phyloP scores from a whole-genome alignment of 2,797 vertebrate genomes.

The Triplophysa bombifrons region DNA sequence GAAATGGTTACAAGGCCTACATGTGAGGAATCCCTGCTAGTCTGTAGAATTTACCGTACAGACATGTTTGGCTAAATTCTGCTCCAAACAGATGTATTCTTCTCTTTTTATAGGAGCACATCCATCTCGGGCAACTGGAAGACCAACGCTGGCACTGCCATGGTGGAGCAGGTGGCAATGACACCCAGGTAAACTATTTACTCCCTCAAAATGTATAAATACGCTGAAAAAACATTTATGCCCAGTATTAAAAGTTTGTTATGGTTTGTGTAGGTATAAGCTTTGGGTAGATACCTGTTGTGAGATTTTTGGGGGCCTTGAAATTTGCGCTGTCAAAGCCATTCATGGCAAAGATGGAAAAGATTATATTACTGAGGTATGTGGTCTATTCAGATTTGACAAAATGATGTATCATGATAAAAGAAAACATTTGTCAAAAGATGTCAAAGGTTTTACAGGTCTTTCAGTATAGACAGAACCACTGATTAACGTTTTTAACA shows the following conservation, averaged over 20 bases:
- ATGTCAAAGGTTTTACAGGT: background rate
- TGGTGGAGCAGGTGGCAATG: slow-evolving; percentile 98
- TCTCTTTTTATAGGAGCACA: slow-evolving; percentile 83
- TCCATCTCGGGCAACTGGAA: slow-evolving; percentile 99
- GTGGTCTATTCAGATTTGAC: slow-evolving; percentile 12
- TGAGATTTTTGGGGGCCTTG: slow-evolving; percentile 93
- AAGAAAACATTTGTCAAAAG: too few relatives aligned
- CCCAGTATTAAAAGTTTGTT: background rate
- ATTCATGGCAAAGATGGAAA: slow-evolving; percentile 96
- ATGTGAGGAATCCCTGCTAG: slow-evolving; percentile 79
- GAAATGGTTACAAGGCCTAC: slow-evolving; percentile 96
- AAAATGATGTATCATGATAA: too few relatives aligned
- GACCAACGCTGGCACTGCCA: slow-evolving; percentile 92
- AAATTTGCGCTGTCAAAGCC: slow-evolving; percentile 97
- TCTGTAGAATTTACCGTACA: background rate
- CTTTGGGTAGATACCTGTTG: slow-evolving; percentile 95
- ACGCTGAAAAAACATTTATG: background rate
- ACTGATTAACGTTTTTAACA: background rate
- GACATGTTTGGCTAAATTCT: background rate
- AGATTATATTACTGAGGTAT: slow-evolving; percentile 98
- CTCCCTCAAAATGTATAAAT: too few relatives aligned
- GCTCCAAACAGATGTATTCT: slow-evolving; percentile 23
- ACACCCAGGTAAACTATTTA: slow-evolving; percentile 84
- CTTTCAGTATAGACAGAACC: background rate
- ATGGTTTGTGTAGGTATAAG: slow-evolving; percentile 83